Evolutionary conservation across 1,140 invertebrate genomes (phyloP).

Genomic region (Melipona quadrifasciata): DNA sequence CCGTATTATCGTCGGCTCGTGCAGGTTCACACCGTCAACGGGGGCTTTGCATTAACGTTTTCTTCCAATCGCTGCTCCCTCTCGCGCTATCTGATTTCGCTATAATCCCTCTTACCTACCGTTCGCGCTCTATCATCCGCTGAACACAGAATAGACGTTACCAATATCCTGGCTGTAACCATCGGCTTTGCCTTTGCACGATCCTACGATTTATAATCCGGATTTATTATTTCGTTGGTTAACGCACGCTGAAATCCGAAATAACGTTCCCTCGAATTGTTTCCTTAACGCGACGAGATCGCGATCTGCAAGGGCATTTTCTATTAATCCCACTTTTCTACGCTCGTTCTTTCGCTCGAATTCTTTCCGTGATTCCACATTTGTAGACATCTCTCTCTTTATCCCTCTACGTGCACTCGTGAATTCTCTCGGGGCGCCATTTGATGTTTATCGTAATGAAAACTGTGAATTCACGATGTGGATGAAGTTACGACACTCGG

Average conservation of each 20-base stretch:
- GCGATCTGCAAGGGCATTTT: neutral
- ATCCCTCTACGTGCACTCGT: no score
- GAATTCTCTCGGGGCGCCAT: no score
- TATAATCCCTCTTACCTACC: slow-evolving; percentile 15
- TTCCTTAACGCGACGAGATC: neutral
- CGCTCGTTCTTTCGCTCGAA: no score
- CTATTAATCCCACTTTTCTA: neutral
- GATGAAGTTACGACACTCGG: no score
- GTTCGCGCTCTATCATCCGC: slow-evolving; percentile 17
- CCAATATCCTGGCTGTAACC: neutral
- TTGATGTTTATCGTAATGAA: no score
- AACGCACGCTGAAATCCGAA: neutral
- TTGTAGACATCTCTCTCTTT: no score
- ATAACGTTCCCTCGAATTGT: neutral
- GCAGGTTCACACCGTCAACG: slow-evolving; percentile 6
- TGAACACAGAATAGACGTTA: slow-evolving; percentile 1
- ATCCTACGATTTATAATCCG: slow-evolving; percentile 3
- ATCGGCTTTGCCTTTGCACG: neutral
- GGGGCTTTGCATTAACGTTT: slow-evolving; percentile 6
- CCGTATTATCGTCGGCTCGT: slow-evolving; percentile 29
- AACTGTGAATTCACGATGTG: no score
- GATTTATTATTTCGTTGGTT: neutral
- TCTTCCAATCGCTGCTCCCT: slow-evolving; percentile 20
- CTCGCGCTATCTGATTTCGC: neutral
- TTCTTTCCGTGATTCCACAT: no score